phyloP scores from a whole-genome alignment of 2,113 vertebrate species.

The Lagopus leucura region DNA sequence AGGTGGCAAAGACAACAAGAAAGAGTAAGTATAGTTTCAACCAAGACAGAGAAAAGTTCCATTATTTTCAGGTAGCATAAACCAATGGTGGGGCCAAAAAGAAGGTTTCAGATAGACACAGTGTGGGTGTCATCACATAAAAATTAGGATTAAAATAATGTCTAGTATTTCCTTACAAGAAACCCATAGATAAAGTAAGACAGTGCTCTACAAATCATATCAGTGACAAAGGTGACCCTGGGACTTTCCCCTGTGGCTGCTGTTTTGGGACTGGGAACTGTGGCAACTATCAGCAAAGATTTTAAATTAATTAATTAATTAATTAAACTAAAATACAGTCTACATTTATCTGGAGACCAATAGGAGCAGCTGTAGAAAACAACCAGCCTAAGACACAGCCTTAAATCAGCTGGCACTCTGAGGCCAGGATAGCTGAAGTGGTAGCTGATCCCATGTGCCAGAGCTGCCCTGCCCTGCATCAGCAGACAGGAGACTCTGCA shows the following conservation, averaged over 20 bases:
- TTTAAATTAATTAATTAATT: neutral
- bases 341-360: neutral
- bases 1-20: neutral
- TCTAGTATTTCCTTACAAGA: neutral
- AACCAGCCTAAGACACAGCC: neutral
- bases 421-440: neutral
- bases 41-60: neutral
- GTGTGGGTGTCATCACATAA: neutral
- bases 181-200: neutral
- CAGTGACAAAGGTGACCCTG: neutral
- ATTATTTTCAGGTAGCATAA: neutral
- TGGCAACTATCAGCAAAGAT: neutral
- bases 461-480: neutral
- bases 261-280: neutral
- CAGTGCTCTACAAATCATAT: neutral
- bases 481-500: neutral
- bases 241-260: neutral
- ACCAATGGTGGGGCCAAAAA: neutral
- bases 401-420: constrained; percentile 20
- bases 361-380: neutral
- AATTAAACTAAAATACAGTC: neutral
- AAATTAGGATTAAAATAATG: neutral
- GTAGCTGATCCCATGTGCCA: neutral
- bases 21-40: neutral
- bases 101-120: neutral